Evolutionary conservation across 2,888 invertebrate species (phyloP).

Genomic region (Zaprionus bogoriensis): DNA sequence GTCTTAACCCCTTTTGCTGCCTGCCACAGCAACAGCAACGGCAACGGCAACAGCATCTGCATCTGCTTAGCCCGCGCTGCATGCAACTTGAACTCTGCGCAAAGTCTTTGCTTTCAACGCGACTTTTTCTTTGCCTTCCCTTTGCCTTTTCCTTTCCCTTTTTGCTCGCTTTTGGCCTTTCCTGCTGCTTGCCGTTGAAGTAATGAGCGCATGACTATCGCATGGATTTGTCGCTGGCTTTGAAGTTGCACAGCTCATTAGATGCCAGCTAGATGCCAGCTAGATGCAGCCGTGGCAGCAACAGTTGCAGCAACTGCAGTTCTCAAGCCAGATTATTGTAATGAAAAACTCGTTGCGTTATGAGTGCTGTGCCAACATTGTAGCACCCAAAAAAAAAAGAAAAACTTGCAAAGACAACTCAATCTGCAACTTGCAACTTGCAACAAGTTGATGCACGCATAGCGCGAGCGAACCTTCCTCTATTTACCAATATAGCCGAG

Average conservation of each 20-base stretch:
- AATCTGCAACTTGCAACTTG: too few species aligned
- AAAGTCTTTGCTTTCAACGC: slow-evolving; percentile 1
- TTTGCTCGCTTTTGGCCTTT: slow-evolving; percentile 9
- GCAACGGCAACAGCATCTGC: slow-evolving; percentile 11
- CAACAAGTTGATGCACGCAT: neutral
- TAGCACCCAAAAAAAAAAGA: neutral
- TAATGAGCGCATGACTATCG: slow-evolving; percentile 49
- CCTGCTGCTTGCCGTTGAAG: slow-evolving; percentile 40
- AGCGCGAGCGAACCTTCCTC: neutral
- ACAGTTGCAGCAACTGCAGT: slow-evolving; percentile 20
- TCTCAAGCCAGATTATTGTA: slow-evolving; percentile 24
- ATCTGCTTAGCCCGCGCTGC: slow-evolving; percentile 48
- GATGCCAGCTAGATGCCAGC: slow-evolving; percentile 15
- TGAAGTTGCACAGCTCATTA: slow-evolving; percentile 62
- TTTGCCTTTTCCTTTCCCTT: neutral
- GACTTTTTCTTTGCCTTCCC: slow-evolving; percentile 9
- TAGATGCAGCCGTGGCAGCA: neutral
- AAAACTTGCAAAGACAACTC: too few species aligned
- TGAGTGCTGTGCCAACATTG: neutral
- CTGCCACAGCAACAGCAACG: neutral
- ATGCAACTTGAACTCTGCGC: slow-evolving; percentile 59
- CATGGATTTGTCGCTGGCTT: slow-evolving; percentile 66
- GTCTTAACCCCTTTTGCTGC: slow-evolving; percentile 60
- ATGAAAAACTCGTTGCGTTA: slow-evolving; percentile 15
- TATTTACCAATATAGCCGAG: slow-evolving; percentile 1